phyloP scores from a whole-genome alignment of 2,797 vertebrate species.

The Liparis tanakae region DNA sequence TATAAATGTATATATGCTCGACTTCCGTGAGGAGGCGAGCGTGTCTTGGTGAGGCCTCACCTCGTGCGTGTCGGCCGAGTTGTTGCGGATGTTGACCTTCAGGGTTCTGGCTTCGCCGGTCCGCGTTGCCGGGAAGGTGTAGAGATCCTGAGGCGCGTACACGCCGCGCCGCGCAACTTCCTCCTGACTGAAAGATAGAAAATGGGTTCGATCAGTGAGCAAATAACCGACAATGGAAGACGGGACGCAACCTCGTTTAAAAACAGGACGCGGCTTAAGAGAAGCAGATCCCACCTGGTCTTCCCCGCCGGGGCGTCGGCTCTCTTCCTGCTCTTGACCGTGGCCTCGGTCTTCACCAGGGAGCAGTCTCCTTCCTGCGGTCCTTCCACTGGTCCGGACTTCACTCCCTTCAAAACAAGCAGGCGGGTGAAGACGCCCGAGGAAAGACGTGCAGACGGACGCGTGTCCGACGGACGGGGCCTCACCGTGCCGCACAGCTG shows the following conservation, averaged over 20 bases:
- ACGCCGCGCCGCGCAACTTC: slow-evolving; percentile 81
- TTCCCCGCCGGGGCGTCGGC: slow-evolving; percentile 68
- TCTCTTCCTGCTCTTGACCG: slow-evolving; percentile 74
- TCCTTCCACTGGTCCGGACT: slow-evolving; percentile 53
- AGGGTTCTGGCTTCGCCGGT: slow-evolving; percentile 86
- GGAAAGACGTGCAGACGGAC: too few relatives aligned
- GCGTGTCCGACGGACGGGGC: neutral
- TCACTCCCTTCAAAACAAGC: slow-evolving; percentile 68
- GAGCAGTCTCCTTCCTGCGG: slow-evolving; percentile 73
- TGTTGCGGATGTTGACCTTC: slow-evolving; percentile 95
- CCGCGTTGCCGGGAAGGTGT: slow-evolving; percentile 86
- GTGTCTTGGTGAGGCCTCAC: slow-evolving; percentile 76
- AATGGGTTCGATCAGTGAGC: neutral
- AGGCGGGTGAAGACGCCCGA: too few relatives aligned
- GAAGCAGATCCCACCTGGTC: slow-evolving; percentile 76
- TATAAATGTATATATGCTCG: neutral
- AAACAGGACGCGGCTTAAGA: too few relatives aligned
- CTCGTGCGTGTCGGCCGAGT: slow-evolving; percentile 85
- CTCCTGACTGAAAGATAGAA: slow-evolving; percentile 75
- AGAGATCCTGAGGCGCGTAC: slow-evolving; percentile 88
- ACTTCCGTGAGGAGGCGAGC: neutral
- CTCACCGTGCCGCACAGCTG: slow-evolving; percentile 93
- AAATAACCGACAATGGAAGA: neutral
- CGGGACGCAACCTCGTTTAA: neutral
- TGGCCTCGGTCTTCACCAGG: slow-evolving; percentile 80